These are phyloP conservation scores for Allacma fusca DNA, from an alignment of 2,888 invertebrate genomes.

Conservation along the genomic window DNA sequence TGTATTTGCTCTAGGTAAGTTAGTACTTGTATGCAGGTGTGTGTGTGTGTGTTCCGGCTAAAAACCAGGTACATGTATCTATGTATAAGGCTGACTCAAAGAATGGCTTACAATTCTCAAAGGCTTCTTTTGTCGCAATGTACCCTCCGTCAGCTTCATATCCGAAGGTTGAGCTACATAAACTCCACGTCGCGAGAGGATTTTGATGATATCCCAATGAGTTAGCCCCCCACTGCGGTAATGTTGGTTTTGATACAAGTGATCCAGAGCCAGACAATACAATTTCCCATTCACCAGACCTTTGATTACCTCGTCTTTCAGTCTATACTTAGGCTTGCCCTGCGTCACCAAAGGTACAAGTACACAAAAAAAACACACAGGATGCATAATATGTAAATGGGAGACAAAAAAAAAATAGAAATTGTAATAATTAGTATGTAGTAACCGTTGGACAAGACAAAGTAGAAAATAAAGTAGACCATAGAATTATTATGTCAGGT, in stretches of 20 bases:
- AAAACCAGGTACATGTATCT: too few relatives aligned
- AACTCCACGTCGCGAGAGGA: constrained; percentile 57
- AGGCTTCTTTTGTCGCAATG: constrained; percentile 58
- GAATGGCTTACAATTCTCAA: constrained; percentile 55
- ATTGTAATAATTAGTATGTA: not conserved
- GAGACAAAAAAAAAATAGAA: not conserved
- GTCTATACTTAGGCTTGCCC: constrained; percentile 43
- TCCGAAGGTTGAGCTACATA: constrained; percentile 60
- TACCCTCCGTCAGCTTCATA: constrained; percentile 60
- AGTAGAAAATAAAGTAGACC: too few relatives aligned
- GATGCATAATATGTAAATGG: not conserved
- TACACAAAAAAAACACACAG: not conserved
- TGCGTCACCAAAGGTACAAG: constrained; percentile 12
- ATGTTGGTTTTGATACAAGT: constrained; percentile 50
- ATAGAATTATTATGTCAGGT: too few relatives aligned
- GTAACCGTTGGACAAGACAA: too few relatives aligned
- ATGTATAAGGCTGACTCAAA: not conserved
- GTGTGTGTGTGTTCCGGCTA: too few relatives aligned
- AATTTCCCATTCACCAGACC: constrained; percentile 57
- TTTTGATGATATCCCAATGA: constrained; percentile 61
- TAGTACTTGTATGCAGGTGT: too few relatives aligned
- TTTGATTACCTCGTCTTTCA: constrained; percentile 58
- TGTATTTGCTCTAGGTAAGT: too few relatives aligned
- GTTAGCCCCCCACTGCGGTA: constrained; percentile 48
- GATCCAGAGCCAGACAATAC: constrained; percentile 56